Base-by-base conservation (phyloP, 1,140 invertebrate genomes). In the Euura saliciscinereae region DNA sequence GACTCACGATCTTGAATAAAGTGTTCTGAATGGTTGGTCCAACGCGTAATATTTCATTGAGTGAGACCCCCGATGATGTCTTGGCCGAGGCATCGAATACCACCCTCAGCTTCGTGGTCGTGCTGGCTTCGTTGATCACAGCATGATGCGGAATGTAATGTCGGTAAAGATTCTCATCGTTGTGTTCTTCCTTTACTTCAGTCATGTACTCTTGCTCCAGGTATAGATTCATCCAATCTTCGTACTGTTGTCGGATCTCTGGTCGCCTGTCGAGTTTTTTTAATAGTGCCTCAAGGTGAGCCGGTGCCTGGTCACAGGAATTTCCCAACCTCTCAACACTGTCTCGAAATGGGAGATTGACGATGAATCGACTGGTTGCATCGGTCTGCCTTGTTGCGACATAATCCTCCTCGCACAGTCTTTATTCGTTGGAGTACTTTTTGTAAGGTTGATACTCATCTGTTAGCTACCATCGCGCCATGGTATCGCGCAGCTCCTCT, bases 141-240 rank as follows among this genome's bases (percentile, higher is more conserved):
- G 46, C 7, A 8, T 51, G 46, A n/a, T 51, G 46, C 46, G n/a
- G 46, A 7, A 51, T 8, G n/a, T n/a, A 51, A 51, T 8, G 11
- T 10, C 11, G 8, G 8, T 64, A 10, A 68, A 43, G 42, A 13
- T 8, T 43, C 11, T 8, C 8, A 43, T 68, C 8, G 8, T 8
- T 42, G 10, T 42, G 11, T 10, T 68, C 66, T 8, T 8, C 11
- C 42, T 13, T 68, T 11, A 28, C 28, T 28, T 28, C 28, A 28
- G 43, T 65, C 81, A 83, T 83, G 67, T 84, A 76, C 4, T 75
- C 74, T 68, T 77, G 73, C 10, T 71, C 42, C 45, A 70, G n/a
- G 68, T 83, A 84, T 72, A 83, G 81, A 3, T 65, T 7, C 44
- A 84, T 80, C 73, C 83, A 81, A 43, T 82, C 75, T 43, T 1